Evolutionary conservation across 2,888 invertebrate species (phyloP).

Genomic region (Leptinotarsa haldemani): DNA sequence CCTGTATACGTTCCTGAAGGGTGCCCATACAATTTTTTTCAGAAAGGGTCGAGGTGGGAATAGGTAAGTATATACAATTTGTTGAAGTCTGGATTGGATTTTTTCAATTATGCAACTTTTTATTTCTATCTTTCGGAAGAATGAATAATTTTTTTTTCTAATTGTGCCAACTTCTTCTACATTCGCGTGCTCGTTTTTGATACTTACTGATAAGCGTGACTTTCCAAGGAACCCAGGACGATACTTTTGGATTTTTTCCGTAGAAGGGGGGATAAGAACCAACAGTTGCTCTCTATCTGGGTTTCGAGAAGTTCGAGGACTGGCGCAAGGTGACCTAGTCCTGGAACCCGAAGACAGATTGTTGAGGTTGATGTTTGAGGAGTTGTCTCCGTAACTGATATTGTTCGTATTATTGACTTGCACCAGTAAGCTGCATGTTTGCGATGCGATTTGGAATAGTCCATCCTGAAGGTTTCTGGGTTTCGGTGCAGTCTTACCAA

Average conservation of each 20-base stretch:
- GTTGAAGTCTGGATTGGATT: no score
- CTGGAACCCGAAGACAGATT: conserved; percentile 54
- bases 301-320: conserved; percentile 35
- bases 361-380: conserved; percentile 73
- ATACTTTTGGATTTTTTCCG: conserved; percentile 45
- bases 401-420: conserved; percentile 83
- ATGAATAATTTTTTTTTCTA: no score
- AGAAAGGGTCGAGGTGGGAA: no score
- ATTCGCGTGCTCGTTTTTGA: neutral
- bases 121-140: no score
- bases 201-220: conserved; percentile 73
- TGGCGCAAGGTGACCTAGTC: conserved; percentile 30
- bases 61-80: no score
- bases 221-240: conserved; percentile 61
- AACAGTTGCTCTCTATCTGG: conserved; percentile 65
- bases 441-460: conserved; percentile 81
- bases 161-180: no score
- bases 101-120: no score
- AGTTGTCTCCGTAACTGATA: conserved; percentile 76
- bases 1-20: no score
- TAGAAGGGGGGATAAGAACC: conserved; percentile 70
- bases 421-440: conserved; percentile 81
- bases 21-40: no score
- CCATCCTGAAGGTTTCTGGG: conserved; percentile 79
- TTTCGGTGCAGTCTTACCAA: conserved; percentile 67